phyloP scores from a whole-genome alignment of 2,888 invertebrate genomes.

The Platycheirus albimanus region DNA sequence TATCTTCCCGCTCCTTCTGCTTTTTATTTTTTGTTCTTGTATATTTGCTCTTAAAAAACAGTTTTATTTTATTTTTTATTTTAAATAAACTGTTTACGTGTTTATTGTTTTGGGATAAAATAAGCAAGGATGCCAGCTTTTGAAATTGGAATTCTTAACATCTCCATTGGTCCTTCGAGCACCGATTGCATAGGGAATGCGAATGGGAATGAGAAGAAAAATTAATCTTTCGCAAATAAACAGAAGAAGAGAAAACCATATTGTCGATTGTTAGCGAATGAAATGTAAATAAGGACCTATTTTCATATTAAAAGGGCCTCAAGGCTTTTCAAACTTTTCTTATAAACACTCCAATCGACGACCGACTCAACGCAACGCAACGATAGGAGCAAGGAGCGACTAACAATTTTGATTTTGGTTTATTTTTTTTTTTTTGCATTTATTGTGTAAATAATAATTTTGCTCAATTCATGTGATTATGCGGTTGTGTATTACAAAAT shows the following conservation, averaged over 20 bases:
- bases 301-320: slow-evolving; percentile 60
- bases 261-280: slow-evolving; percentile 34
- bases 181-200: neutral
- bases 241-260: slow-evolving; percentile 5
- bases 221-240: slow-evolving; percentile 67
- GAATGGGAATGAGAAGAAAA: slow-evolving; percentile 2
- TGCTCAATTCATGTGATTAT: slow-evolving; percentile 28
- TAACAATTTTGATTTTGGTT: neutral
- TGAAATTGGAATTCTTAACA: neutral
- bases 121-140: slow-evolving; percentile 21
- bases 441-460: slow-evolving; percentile 25
- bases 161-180: neutral
- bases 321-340: slow-evolving; percentile 8
- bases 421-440: slow-evolving; percentile 9
- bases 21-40: slow-evolving; percentile 1
- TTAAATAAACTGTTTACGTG: slow-evolving; percentile 63
- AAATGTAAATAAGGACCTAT: slow-evolving; percentile 51
- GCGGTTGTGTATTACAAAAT: neutral
- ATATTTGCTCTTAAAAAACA: neutral
- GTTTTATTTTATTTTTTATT: too few species aligned
- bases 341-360: too few species aligned
- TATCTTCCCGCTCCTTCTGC: neutral
- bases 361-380: too few species aligned
- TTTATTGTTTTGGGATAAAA: slow-evolving; percentile 64
- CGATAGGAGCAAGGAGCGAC: too few species aligned